Evolutionary conservation across 2,888 invertebrate species (phyloP), one percentile per base, ranked within the genome.

Genomic region (Zaprionus lineosus): DNA sequence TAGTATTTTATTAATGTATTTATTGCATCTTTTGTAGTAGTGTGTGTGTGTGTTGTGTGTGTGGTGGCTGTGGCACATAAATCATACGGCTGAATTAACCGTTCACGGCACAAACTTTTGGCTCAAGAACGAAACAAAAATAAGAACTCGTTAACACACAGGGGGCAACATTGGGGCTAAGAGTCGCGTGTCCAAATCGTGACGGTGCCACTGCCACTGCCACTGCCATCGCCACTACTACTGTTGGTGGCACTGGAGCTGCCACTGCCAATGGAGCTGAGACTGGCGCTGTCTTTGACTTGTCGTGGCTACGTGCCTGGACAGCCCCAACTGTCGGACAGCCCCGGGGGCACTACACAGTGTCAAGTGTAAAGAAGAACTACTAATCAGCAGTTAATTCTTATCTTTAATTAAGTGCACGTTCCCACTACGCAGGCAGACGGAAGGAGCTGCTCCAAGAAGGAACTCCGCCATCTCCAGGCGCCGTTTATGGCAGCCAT

Each of bases 381-480:
- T 87, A 86, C 87, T 87, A 87, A 87, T 87, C 87, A 88, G 88
- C 87, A 87, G 88, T 87, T 87, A 87, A 87, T 87, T 88, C 88
- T 87, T 87, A 88, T 87, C 87, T 88, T 88, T 88, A 87, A 87
- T 87, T 87, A 88, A 87, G 86, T 87, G 88, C 87, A 88, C 88
- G 88, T 87, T 81, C 84, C 81, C 74, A 68, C 83, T 63, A 71
- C 71, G 74, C 70, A 74, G 57, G 61, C 63, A 64, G 51, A 16
- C 16, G 52, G 29, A 68, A 53, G 59, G 44, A 60, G 28, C 26
- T 18, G 39, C 9, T n/a, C 3, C 9, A 24, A 43, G 6, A 14
- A 36, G 48, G 12, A 31, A 12, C 41, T 12, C 31, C 7, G 29
- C 18, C 47, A 28, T 28, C 24, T 33, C 15, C 7, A 15, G 6